Evolutionary conservation across 2,888 invertebrate genomes (phyloP).

Genomic region (Drosophila mulleri): DNA sequence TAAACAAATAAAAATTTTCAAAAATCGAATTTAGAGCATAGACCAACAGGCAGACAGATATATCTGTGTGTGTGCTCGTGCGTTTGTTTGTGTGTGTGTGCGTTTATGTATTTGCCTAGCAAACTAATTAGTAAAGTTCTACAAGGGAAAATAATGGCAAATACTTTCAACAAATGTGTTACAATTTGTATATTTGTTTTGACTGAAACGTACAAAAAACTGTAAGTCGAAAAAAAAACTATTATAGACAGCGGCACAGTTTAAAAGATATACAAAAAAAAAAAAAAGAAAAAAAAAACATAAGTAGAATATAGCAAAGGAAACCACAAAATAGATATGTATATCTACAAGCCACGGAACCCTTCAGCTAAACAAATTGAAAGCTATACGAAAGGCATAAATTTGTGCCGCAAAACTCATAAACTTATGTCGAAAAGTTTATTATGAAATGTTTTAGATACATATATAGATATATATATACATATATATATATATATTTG

Average conservation of each 20-base stretch:
- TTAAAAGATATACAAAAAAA: conserved; percentile 13
- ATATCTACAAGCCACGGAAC: conserved; percentile 14
- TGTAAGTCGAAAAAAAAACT: conserved; percentile 14
- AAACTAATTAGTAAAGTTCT: conserved; percentile 51
- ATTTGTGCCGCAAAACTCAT: conserved; percentile 59
- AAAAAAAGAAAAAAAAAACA: not conserved
- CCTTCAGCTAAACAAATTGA: conserved; percentile 28
- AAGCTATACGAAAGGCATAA: conserved; percentile 53
- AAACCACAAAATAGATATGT: not conserved
- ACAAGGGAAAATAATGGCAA: conserved; percentile 14
- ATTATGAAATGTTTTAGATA: conserved; percentile 44
- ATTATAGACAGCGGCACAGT: conserved; percentile 10
- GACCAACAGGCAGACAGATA: conserved; percentile 20
- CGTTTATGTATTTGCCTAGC: conserved; percentile 9
- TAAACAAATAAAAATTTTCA: conserved; percentile 60
- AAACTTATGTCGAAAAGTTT: conserved; percentile 65
- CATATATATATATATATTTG: not conserved
- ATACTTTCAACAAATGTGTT: conserved; percentile 49
- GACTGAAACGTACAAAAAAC: conserved; percentile 25
- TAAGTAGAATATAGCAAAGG: not conserved
- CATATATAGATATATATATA: not conserved
- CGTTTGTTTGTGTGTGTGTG: conserved; percentile 7
- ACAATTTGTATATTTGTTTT: conserved; percentile 66
- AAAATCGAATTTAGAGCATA: conserved; percentile 36
- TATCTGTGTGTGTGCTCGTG: conserved; percentile 1